Evolutionary conservation across 2,113 vertebrate species (phyloP).

Genomic region (Ginglymostoma cirratum): DNA sequence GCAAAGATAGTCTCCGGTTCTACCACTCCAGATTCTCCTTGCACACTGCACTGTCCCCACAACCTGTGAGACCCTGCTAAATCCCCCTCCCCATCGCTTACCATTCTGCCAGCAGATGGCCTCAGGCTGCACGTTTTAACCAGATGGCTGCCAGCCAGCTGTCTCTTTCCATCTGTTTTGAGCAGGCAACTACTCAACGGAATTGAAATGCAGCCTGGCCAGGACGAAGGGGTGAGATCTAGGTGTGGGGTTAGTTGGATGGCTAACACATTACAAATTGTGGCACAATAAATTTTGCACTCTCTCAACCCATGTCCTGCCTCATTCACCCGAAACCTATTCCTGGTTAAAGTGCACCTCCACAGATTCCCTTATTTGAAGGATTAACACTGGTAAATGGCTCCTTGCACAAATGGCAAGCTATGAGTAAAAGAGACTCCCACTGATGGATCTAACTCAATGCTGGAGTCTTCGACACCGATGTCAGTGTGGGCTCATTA

Average conservation of each 20-base stretch:
- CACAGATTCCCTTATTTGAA: not conserved
- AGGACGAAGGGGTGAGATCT: not conserved
- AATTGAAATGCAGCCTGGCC: not conserved
- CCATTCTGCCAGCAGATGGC: not conserved
- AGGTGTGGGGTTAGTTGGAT: not conserved
- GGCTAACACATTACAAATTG: not conserved
- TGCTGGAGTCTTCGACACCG: not conserved
- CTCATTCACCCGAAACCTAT: not conserved
- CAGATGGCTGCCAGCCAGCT: not conserved
- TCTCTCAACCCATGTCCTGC: not conserved
- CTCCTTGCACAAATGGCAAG: not conserved
- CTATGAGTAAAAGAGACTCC: not conserved
- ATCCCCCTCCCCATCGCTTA: not conserved
- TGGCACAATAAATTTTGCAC: not conserved
- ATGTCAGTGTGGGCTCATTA: not conserved
- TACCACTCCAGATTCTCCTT: not conserved
- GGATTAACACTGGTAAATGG: not conserved
- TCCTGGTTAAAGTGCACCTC: not conserved
- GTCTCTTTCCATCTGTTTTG: not conserved
- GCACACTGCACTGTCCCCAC: not conserved
- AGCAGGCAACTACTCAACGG: not conserved
- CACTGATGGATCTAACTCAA: not conserved
- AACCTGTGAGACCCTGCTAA: not conserved
- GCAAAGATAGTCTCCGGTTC: not conserved
- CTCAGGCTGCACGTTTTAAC: not conserved